Conservation (phyloP, 2,113 vertebrate species). For the Tragulus kanchil region DNA sequence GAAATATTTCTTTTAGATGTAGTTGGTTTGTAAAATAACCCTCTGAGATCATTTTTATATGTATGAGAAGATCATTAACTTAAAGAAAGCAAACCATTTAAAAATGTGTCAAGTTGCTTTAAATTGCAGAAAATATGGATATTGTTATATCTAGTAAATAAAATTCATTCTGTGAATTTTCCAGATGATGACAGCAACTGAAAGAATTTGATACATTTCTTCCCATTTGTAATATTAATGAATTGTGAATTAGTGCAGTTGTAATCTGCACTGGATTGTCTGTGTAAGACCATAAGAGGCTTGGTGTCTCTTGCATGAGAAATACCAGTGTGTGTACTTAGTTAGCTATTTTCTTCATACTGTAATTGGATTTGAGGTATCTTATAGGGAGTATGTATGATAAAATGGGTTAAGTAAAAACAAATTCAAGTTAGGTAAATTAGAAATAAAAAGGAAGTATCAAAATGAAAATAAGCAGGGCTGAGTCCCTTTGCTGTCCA, state of each 20-base stretch:
- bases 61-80: not conserved
- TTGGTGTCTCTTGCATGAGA: conserved; percentile 1
- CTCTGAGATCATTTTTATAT: conserved; percentile 33
- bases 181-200: conserved; percentile 36
- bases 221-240: conserved; percentile 59
- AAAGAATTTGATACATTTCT: conserved; percentile 59
- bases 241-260: conserved; percentile 65
- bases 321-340: not conserved
- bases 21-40: conserved; percentile 24
- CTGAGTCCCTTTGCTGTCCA: not conserved
- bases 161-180: conserved; percentile 70
- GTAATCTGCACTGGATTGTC: conserved; percentile 7
- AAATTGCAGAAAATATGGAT: conserved; percentile 55
- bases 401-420: conserved; percentile 54
- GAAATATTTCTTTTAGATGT: conserved; percentile 34
- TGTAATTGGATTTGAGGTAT: not conserved
- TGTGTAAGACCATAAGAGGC: not conserved
- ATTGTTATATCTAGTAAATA: conserved; percentile 54
- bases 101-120: conserved; percentile 35
- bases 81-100: not conserved
- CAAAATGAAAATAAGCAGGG: not conserved
- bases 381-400: not conserved
- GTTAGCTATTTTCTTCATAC: not conserved
- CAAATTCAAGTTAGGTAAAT: not conserved
- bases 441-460: conserved; percentile 24